Percentiles rank a stretch among this genome's conserved stretches.
Conservation (phyloP, 2,113 vertebrate species). For the Conger conger region DNA sequence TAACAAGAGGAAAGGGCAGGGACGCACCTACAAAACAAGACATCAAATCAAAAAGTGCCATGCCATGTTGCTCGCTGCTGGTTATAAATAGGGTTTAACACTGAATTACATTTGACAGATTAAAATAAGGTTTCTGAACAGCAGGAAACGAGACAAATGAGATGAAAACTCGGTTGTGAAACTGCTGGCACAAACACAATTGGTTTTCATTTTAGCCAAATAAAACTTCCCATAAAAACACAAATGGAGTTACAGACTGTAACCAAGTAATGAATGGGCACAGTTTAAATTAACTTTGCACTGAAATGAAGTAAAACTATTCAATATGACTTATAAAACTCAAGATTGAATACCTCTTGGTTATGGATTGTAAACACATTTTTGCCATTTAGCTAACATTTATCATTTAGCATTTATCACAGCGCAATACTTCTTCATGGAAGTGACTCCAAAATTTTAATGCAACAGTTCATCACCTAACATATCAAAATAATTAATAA, state of each 20-base stretch:
- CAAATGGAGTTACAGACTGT: constrained; percentile 45
- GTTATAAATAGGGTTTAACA: constrained; percentile 20
- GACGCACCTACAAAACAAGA: not conserved
- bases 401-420: not conserved
- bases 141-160: not conserved
- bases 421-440: not conserved
- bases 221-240: constrained; percentile 46
- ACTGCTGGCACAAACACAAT: not conserved
- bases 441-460: not conserved
- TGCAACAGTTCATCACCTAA: not conserved
- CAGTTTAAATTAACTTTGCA: constrained; percentile 50
- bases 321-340: not conserved
- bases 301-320: constrained; percentile 41
- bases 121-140: not conserved
- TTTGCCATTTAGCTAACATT: no score
- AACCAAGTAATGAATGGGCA: constrained; percentile 61
- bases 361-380: not conserved
- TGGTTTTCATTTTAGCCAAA: constrained; percentile 5
- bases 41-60: not conserved
- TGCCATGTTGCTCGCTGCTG: not conserved
- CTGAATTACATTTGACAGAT: not conserved
- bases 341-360: not conserved
- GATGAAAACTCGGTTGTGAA: not conserved
- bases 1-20: not conserved
- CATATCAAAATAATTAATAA: not conserved